A percentile compares a stretch with the other conserved stretches of the same genome.
These are phyloP conservation scores for Chlorops oryzae DNA, from an alignment of 1,140 invertebrate genomes.

Conservation along the genomic window DNA sequence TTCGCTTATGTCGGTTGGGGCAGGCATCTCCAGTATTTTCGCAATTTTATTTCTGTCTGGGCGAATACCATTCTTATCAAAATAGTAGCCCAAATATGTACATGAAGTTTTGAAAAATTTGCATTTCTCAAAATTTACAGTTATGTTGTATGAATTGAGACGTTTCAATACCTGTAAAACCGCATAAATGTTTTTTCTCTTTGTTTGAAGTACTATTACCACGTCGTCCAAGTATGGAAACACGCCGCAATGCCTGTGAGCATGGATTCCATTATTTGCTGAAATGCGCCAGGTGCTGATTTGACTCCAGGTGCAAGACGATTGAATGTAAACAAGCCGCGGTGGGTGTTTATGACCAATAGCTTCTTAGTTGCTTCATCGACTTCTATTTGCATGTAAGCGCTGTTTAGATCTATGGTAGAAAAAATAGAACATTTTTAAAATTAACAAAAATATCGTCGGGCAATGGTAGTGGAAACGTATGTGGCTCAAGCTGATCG, in stretches of 20 bases:
- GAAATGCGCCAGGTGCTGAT: conserved; percentile 1
- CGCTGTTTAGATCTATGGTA: neutral
- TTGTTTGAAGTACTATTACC: too few species aligned
- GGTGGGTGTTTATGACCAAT: conserved; percentile 5
- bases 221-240: too few species aligned
- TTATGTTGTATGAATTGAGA: too few species aligned
- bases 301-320: conserved; percentile 3
- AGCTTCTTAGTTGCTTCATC: conserved; percentile 2
- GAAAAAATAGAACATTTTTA: neutral
- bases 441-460: conserved; percentile 12
- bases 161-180: too few species aligned
- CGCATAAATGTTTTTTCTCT: too few species aligned
- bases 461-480: conserved; percentile 12
- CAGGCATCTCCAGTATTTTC: conserved; percentile 41
- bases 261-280: too few species aligned
- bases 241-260: too few species aligned
- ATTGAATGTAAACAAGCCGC: conserved; percentile 7
- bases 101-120: neutral
- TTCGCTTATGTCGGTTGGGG: too few species aligned
- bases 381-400: conserved; percentile 1
- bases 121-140: too few species aligned
- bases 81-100: conserved; percentile 39
- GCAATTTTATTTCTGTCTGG: conserved; percentile 36
- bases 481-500: conserved; percentile 6
- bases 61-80: conserved; percentile 36